Base-by-base conservation (phyloP, 2,888 invertebrate genomes). In the Mesorhabditis spiculigera region DNA sequence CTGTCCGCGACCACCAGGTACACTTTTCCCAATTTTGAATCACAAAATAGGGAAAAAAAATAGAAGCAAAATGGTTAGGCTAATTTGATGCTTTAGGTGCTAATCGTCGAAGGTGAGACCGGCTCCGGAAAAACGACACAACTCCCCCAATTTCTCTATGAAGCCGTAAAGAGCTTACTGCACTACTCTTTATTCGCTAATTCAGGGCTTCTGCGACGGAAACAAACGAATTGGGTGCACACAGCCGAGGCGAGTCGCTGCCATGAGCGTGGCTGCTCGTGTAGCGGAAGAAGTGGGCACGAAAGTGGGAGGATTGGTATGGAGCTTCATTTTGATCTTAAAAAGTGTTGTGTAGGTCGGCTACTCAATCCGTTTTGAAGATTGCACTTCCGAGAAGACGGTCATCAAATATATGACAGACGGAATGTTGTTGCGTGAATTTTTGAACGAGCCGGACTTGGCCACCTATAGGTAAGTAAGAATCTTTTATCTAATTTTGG, bases 401-500 rank as follows among this genome's bases (percentile, higher is more conserved):
- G 89, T 94, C 41, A 90, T 98, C 66, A 98, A 98, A 87, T 98
- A 98, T 86, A 97, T 98, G 97, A 98, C 98, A 45, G 98, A 98
- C 88, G 98, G 98, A 84, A 98, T 97, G 85, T 88, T 98, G 63
- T 92, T 98, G 77, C 89, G 98, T 84, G 98, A 98, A 88, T 98
- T 98, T 87, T 89, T 98, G 4, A 93, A 94, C 63, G 97, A 98
- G 87, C 98, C 98, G 0, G 96, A 96, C 89, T 89, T 99, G 70
- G 92, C 91, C 63, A 92, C 93, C 4, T 98, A 98, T 87, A 90
- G 89, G 90, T 90, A 1, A 45, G 61, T 58, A 13, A 50, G 42
- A 43, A 62, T 28, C 1, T 66, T 13, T 43, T 13, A 43, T 13
- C 43, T 43, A 43, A 16, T 41, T 65, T 43, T 41, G 44, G 43